Conservation (phyloP, 1,140 invertebrate species). For the Nasonia vitripennis region DNA sequence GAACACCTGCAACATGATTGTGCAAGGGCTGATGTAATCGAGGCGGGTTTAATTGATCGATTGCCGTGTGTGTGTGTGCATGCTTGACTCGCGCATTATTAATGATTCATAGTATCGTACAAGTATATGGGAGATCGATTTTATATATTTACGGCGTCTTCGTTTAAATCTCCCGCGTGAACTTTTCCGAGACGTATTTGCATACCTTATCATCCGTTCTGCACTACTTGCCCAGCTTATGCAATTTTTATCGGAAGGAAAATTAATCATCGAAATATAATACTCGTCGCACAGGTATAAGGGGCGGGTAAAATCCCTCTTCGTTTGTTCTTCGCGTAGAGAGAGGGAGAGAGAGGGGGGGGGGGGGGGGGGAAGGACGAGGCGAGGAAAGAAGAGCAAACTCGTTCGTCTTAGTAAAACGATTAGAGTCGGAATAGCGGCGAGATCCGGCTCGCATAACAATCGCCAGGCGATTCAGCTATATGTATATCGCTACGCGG, state of each 20-base stretch:
- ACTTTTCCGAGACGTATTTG: no score
- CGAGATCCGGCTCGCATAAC: conserved; percentile 41
- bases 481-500: not conserved
- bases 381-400: not conserved
- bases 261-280: conserved; percentile 1
- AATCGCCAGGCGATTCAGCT: conserved; percentile 7
- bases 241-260: not conserved
- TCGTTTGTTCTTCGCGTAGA: conserved; percentile 5
- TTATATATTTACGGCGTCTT: no score
- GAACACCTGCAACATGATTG: conserved; percentile 77
- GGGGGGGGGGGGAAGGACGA: not conserved
- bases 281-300: not conserved
- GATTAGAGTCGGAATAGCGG: conserved; percentile 34
- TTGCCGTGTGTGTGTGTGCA: not conserved
- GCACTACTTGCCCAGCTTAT: not conserved
- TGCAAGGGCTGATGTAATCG: not conserved
- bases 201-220: no score
- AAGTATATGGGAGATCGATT: no score
- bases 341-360: no score
- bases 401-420: conserved; percentile 47
- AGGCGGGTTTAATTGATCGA: not conserved
- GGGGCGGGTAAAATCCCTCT: not conserved
- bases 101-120: no score
- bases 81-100: no score
- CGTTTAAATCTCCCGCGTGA: no score